phyloP scores from a whole-genome alignment of 2,888 invertebrate genomes.

The Pseudococcus jackbeardsleyi region DNA sequence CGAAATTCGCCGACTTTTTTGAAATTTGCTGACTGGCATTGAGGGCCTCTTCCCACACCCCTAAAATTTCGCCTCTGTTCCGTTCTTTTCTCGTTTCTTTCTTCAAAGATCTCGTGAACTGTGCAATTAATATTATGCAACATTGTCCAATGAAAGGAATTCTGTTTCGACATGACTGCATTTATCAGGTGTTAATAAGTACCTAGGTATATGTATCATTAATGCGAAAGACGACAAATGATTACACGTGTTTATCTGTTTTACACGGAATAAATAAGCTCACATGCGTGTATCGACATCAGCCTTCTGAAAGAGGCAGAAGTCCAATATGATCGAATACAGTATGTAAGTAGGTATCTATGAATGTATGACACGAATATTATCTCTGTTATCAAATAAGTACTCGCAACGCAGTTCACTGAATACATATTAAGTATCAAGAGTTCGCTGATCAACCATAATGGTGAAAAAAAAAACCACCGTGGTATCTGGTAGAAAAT shows the following conservation, averaged over 20 bases:
- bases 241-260: conserved; percentile 33
- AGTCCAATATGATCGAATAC: conserved; percentile 19
- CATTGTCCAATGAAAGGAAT: conserved; percentile 54
- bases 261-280: conserved; percentile 44
- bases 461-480: background rate
- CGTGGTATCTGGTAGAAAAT: background rate
- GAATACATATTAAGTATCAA: no score
- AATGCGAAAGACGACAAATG: conserved; percentile 30
- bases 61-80: no score
- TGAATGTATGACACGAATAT: conserved; percentile 3
- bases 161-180: conserved; percentile 42
- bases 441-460: no score
- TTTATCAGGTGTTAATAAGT: conserved; percentile 43
- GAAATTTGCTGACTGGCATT: no score
- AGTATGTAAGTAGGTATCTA: no score
- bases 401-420: background rate
- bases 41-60: no score
- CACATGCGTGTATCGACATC: conserved; percentile 21
- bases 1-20: no score
- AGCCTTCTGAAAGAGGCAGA: conserved; percentile 1
- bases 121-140: conserved; percentile 49
- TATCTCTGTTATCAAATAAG: background rate
- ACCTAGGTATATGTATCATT: conserved; percentile 57
- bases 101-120: background rate
- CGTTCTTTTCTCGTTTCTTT: background rate